phyloP scores from a whole-genome alignment of 1,140 invertebrate genomes.

The Tetraneura akinire region DNA sequence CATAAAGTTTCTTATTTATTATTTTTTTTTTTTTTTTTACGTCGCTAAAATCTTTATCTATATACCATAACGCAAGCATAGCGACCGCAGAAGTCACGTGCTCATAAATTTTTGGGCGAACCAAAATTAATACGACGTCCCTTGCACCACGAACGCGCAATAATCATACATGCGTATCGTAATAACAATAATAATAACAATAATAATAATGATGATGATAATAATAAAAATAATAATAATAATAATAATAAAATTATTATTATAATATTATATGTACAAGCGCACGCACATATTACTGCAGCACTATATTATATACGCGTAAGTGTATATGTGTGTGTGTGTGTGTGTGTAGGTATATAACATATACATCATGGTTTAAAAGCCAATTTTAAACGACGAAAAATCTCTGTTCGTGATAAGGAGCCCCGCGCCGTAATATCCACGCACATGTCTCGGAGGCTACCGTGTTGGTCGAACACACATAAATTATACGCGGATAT shows the following conservation, averaged over 20 bases:
- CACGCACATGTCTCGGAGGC: conserved; percentile 43
- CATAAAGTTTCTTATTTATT: conserved; percentile 13
- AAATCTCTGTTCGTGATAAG: conserved; percentile 48
- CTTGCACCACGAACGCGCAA: conserved; percentile 16
- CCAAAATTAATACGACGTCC: conserved; percentile 29
- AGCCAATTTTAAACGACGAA: conserved; percentile 42
- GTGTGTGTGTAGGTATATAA: neutral
- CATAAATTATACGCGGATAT: conserved; percentile 48
- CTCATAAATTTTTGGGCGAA: conserved; percentile 30
- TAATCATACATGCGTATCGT: neutral
- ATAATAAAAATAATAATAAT: no score
- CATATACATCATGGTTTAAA: no score
- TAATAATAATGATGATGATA: no score
- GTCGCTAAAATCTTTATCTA: conserved; percentile 37
- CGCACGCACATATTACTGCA: neutral
- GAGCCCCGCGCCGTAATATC: conserved; percentile 11
- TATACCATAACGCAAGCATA: neutral
- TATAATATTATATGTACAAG: neutral
- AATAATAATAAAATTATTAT: conserved; percentile 12
- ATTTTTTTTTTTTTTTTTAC: neutral
- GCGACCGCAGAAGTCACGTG: conserved; percentile 24
- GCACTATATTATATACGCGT: neutral
- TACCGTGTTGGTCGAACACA: conserved; percentile 48
- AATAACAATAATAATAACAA: neutral
- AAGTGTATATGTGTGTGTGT: neutral